Evolutionary conservation across 2,888 invertebrate genomes (phyloP), one percentile per base, ranked within the genome.

Genomic region (Polylopha cassiicola): DNA sequence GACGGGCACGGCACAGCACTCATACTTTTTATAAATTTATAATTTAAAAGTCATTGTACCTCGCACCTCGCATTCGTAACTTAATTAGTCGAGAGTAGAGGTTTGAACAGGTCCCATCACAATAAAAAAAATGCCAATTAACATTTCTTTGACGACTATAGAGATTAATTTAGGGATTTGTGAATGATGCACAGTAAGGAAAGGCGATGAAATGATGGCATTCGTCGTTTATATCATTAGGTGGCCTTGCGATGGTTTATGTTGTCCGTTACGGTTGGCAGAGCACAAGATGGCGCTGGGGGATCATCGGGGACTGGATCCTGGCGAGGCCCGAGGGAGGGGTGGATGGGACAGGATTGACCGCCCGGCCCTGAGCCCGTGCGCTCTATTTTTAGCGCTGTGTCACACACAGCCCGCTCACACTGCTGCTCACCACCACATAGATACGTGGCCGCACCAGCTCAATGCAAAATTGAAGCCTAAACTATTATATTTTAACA

Each of bases 341-440:
- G 58, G 51, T 59, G 48, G 47, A 43, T 51, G 55, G 61, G 59
- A 58, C 56, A 58, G 64, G 65, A 61, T 58, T 63, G 54, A 55
- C 50, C 48, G 58, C 62, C 65, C 65, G 67, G 66, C 61, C 62
- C 50, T 53, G 58, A 60, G 61, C 54, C 51, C 57, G 52, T 65
- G 61, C 73, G 62, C 73, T 77, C 81, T 84, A 84, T 85, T 84
- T 86, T 75, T 84, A 84, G 84, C 78, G 75, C 71, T 79, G 81
- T 80, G 82, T 81, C 84, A 82, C 49, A n/a, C 47, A 44, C 34
- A 30, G 21, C 34, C 76, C 73, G 69, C 63, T 68, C 70, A 69
- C 72, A 62, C 59, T 43, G 62, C 62, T 61, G 58, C 58, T 50
- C 58, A 65, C 60, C 64, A 58, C 50, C 56, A 58, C 60, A 48